Conservation (phyloP, 1,140 invertebrate species). For the Eueides isabella region DNA sequence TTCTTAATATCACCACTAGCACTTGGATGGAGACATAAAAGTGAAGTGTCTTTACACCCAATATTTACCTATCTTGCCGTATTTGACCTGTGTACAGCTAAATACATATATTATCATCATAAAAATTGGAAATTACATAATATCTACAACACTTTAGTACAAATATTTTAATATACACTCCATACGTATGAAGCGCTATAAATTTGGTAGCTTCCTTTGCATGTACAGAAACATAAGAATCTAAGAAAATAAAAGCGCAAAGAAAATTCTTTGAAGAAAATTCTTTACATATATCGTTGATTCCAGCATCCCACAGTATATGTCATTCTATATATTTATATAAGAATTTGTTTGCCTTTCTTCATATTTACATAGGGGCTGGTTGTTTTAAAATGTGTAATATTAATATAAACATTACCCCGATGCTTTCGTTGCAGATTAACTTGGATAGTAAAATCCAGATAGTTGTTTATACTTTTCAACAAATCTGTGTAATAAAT, state of each 20-base stretch:
- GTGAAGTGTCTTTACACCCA: too few species aligned
- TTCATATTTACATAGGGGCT: background rate
- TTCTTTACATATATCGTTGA: background rate
- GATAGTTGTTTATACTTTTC: background rate
- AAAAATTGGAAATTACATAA: too few species aligned
- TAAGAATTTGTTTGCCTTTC: background rate
- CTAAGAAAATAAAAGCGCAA: background rate
- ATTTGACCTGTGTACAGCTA: too few species aligned
- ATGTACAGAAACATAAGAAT: background rate
- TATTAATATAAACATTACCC: background rate
- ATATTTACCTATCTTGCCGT: too few species aligned
- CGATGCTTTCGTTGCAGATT: background rate
- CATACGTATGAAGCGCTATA: background rate
- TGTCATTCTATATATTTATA: background rate
- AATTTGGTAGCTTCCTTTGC: background rate
- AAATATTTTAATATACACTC: background rate
- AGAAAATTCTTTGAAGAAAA: background rate
- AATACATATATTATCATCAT: too few species aligned
- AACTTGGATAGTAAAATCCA: too few species aligned
- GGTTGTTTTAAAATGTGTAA: background rate
- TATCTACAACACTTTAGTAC: background rate
- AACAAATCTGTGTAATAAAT: too few species aligned
- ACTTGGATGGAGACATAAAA: too few species aligned
- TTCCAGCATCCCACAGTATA: background rate
- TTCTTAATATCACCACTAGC: too few species aligned